A percentile compares a stretch with the other conserved stretches of the same genome.
Evolutionary conservation across 2,888 invertebrate species (phyloP).

Genomic region (Epirrhoe alternata): DNA sequence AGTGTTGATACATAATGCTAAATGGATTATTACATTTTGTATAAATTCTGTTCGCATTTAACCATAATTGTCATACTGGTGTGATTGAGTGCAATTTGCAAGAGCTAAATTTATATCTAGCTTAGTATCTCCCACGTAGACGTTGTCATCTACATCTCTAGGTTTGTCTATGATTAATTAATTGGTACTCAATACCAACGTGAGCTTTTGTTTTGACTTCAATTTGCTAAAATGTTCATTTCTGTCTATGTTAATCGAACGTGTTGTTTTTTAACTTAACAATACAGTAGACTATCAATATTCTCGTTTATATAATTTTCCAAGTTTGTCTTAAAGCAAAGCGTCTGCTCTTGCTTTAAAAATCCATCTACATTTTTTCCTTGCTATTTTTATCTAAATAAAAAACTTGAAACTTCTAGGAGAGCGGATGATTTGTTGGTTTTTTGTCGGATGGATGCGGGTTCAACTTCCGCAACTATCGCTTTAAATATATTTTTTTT

Average conservation of each 20-base stretch:
- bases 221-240: neutral
- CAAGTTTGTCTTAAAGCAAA: neutral
- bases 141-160: slow-evolving; percentile 19
- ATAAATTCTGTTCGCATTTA: too few relatives aligned
- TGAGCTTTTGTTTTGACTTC: neutral
- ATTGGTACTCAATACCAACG: slow-evolving; percentile 6
- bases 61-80: too few relatives aligned
- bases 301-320: neutral
- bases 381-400: neutral
- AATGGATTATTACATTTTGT: too few relatives aligned
- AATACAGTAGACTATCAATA: neutral
- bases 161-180: slow-evolving; percentile 22
- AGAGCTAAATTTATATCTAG: slow-evolving; percentile 25
- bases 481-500: slow-evolving; percentile 20
- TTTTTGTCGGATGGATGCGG: slow-evolving; percentile 22
- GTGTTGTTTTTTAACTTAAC: neutral
- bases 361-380: neutral
- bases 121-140: slow-evolving; percentile 30
- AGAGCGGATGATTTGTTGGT: slow-evolving; percentile 18
- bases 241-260: too few relatives aligned
- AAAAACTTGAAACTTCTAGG: slow-evolving; percentile 2
- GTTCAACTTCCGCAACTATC: slow-evolving; percentile 17
- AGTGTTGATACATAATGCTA: too few relatives aligned
- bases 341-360: neutral
- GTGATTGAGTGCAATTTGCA: slow-evolving; percentile 20